Evolutionary conservation across 2,113 vertebrate genomes (phyloP), one percentile per base, ranked within the genome.

Genomic region (Phoxinus phoxinus): DNA sequence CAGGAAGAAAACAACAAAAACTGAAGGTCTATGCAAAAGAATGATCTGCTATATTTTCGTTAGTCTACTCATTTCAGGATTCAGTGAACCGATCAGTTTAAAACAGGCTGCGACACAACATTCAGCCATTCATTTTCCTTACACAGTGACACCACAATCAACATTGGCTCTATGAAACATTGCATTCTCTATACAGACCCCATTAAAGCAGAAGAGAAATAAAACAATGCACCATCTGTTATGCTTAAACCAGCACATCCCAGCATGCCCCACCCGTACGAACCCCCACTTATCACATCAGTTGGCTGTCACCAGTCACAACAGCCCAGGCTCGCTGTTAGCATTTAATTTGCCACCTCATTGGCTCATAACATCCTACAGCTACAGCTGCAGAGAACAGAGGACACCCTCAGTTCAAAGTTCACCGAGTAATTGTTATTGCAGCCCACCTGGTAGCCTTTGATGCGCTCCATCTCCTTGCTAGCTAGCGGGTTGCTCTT

Each of bases 391-490:
- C 2, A 61, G 44, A 59, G 67, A 83, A 83, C 48, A 32, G 5
- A 65, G 71, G 27, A 27, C 44, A 72, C 4, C 25, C 25, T 56
- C 25, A 4, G 63, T 58, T 71, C 65, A 78, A 73, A 61, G 51
- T 71, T 81, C 56, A 63, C n/a, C 0, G 9, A 48, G 44, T 53
- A 51, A 67, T 69, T 81, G 30, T 83, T 72, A 72, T 41, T 85
- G 41, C 89, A 79, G 41, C 72, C 32, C 84, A 97, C 97, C 98
- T 99, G 98, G 93, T 99, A 99, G 84, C 98, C 98, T 93, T 94
- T 96, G 91, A 99, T 99, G 72, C 98, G 97, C 92, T 99, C 98
- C 98, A 99, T 99, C 90, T 99, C 98, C 91, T 99, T 99, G 91
- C 98, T 98, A 92, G 98, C 98, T 89, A 99, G 87, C 9, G 97